phyloP scores from a whole-genome alignment of 1,140 invertebrate genomes.

The Heliconius hermathena region DNA sequence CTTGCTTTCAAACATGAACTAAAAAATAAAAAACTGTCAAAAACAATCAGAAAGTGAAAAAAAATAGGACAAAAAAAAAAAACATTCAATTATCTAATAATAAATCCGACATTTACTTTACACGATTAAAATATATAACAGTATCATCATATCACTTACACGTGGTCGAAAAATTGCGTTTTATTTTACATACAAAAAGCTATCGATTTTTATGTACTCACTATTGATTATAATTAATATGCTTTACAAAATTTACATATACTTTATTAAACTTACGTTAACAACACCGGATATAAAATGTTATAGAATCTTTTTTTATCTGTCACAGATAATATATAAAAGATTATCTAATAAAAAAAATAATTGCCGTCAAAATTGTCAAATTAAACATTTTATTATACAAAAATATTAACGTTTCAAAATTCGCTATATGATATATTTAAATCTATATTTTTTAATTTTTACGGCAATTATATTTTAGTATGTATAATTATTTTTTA shows the following conservation, averaged over 20 bases:
- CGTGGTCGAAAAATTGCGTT: constrained; percentile 46
- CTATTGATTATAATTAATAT: not conserved
- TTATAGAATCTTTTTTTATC: constrained; percentile 61
- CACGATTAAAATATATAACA: constrained; percentile 64
- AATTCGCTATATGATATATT: not conserved
- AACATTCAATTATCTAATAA: constrained; percentile 45
- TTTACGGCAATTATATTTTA: constrained; percentile 9
- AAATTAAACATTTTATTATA: constrained; percentile 10
- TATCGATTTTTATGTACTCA: constrained; percentile 29
- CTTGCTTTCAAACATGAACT: too few relatives aligned
- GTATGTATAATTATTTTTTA: not conserved
- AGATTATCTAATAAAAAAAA: not conserved
- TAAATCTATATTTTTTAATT: not conserved
- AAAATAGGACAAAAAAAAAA: constrained; percentile 32
- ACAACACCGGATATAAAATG: constrained; percentile 60
- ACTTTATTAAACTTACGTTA: constrained; percentile 47
- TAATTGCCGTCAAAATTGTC: constrained; percentile 5
- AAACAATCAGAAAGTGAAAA: not conserved
- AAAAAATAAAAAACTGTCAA: not conserved
- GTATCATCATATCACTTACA: constrained; percentile 52
- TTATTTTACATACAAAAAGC: constrained; percentile 59
- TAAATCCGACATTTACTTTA: constrained; percentile 68
- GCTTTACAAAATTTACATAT: constrained; percentile 49
- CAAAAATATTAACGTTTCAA: constrained; percentile 11
- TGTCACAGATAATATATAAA: constrained; percentile 26